Conservation (phyloP, 2,797 vertebrate genomes). For the Vireo griseus region DNA sequence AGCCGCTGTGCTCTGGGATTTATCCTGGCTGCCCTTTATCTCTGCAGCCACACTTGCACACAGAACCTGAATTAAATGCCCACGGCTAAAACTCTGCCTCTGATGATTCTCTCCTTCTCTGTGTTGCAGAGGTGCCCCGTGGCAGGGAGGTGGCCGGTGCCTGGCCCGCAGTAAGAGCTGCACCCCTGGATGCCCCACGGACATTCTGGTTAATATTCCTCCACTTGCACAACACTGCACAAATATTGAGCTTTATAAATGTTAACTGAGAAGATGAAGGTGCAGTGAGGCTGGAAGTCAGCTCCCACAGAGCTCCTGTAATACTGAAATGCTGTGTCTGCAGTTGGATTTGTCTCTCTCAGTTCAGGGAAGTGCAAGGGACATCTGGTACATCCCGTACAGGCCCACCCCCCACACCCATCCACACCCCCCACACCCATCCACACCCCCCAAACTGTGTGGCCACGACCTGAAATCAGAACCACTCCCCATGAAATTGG, state of each 20-base stretch:
- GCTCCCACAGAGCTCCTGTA: background rate
- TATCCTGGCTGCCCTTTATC: background rate
- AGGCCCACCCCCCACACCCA: fast-evolving
- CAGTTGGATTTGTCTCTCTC: background rate
- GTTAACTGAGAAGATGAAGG: background rate
- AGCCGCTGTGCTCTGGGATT: background rate
- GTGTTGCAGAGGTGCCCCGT: fast-evolving
- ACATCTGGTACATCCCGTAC: fast-evolving
- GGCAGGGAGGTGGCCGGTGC: background rate
- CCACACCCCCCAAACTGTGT: fast-evolving
- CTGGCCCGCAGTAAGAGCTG: background rate
- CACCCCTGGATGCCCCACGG: background rate
- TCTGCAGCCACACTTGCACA: background rate
- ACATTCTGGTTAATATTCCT: background rate
- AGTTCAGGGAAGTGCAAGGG: background rate
- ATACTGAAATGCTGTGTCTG: background rate
- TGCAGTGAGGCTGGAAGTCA: background rate
- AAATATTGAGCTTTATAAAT: background rate
- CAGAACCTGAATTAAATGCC: background rate
- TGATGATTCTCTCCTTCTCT: background rate
- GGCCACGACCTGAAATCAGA: fast-evolving
- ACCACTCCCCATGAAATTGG: background rate
- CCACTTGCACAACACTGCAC: background rate
- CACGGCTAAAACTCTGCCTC: background rate
- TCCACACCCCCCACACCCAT: too few relatives aligned